These are phyloP conservation scores for Glossosoma conforme DNA, from an alignment of 1,140 invertebrate species.

Conservation along the genomic window DNA sequence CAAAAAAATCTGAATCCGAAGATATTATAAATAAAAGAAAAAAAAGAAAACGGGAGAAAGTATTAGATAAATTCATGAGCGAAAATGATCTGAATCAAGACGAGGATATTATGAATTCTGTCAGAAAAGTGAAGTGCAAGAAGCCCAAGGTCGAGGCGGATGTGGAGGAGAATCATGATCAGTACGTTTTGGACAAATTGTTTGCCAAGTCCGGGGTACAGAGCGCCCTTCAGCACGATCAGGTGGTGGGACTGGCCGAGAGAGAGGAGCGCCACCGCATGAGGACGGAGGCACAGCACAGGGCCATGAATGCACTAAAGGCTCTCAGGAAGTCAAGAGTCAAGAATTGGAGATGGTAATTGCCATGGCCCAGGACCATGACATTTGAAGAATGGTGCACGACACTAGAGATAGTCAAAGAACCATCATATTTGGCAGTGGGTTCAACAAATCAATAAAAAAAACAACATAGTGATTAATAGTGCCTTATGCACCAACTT, in stretches of 20 bases:
- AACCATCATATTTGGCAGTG: no score
- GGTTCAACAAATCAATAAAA: no score
- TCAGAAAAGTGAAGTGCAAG: conserved; percentile 13
- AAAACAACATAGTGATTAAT: no score
- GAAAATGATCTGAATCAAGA: conserved; percentile 16
- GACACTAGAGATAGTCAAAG: no score
- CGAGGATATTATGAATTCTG: conserved; percentile 15
- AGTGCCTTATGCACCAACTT: no score
- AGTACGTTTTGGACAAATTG: conserved; percentile 55
- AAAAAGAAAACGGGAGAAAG: conserved; percentile 27
- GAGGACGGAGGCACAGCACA: conserved; percentile 48
- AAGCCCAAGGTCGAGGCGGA: conserved; percentile 10
- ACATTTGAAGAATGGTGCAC: no score
- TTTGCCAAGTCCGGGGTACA: conserved; percentile 54
- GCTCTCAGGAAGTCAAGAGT: conserved; percentile 51
- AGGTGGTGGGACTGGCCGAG: conserved; percentile 48
- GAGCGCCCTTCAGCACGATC: conserved; percentile 54
- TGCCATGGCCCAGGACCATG: no score
- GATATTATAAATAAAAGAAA: conserved; percentile 13
- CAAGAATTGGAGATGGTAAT: conserved; percentile 39
- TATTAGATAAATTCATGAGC: conserved; percentile 20
- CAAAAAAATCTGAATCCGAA: conserved; percentile 16
- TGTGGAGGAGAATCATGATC: conserved; percentile 40
- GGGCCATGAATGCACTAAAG: conserved; percentile 48
- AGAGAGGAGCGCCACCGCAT: conserved; percentile 46